phyloP scores from a whole-genome alignment of 92 coral and sea anemone species.

The Actinostola sp. region DNA sequence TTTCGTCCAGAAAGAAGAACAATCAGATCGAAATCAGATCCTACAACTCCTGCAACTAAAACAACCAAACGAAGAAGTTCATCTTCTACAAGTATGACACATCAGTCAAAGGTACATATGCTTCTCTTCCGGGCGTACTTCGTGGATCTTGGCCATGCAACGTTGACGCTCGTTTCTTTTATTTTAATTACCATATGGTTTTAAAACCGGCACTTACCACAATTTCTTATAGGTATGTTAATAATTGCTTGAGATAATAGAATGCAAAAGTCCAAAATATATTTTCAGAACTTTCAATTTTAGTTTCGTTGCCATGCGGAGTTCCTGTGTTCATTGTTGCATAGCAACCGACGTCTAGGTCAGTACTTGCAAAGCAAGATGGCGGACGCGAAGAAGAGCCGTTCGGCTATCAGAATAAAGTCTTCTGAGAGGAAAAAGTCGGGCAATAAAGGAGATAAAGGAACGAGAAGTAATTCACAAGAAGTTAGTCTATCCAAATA shows the following conservation, averaged over 20 bases:
- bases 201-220: too few species aligned
- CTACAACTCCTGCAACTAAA: too few species aligned
- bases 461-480: slow-evolving; percentile 35
- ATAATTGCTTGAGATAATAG: too few species aligned
- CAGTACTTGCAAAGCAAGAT: slow-evolving; percentile 46
- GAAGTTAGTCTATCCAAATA: slow-evolving; percentile 43
- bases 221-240: too few species aligned
- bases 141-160: too few species aligned
- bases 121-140: too few species aligned
- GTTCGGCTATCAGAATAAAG: slow-evolving; percentile 85
- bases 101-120: too few species aligned
- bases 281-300: not conserved
- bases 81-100: too few species aligned
- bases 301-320: not conserved
- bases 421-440: slow-evolving; percentile 78
- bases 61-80: too few species aligned
- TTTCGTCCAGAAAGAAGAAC: not conserved
- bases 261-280: not conserved
- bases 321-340: slow-evolving; percentile 52
- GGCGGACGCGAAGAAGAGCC: slow-evolving; percentile 83
- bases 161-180: too few species aligned
- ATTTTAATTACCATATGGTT: too few species aligned
- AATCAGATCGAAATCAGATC: too few species aligned
- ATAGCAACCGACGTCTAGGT: slow-evolving; percentile 62
- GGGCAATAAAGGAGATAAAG: slow-evolving; percentile 55